These are phyloP conservation scores for Tipula unca DNA, from an alignment of 2,888 invertebrate genomes.

Conservation along the genomic window DNA sequence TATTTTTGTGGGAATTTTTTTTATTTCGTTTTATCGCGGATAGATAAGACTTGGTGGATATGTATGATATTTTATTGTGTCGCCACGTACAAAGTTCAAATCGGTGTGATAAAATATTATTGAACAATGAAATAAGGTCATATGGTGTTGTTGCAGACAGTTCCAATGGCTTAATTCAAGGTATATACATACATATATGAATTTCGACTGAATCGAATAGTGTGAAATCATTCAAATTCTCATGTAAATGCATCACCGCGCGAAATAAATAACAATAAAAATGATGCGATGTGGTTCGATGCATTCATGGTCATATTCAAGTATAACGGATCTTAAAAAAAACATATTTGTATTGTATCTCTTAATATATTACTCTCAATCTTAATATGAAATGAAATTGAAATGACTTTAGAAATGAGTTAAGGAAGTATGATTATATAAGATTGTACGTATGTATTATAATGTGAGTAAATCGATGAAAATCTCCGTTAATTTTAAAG, in stretches of 20 bases:
- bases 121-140: not conserved
- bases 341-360: not conserved
- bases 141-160: not conserved
- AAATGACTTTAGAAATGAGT: too few species aligned
- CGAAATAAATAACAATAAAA: not conserved
- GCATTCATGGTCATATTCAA: not conserved
- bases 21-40: not conserved
- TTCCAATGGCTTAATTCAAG: not conserved
- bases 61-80: not conserved
- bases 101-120: not conserved
- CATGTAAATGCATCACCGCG: not conserved
- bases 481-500: too few species aligned
- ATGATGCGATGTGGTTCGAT: not conserved
- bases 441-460: too few species aligned
- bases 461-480: too few species aligned
- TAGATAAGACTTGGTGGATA: not conserved
- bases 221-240: not conserved
- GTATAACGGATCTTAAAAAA: not conserved
- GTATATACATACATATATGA: too few species aligned
- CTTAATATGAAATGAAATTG: too few species aligned
- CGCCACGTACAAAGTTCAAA: not conserved
- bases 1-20: slow-evolving; percentile 3
- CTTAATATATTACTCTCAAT: too few species aligned
- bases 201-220: not conserved
- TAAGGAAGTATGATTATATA: too few species aligned